These are phyloP conservation scores for Allygus modestus DNA, from an alignment of 2,888 invertebrate genomes.

Conservation along the genomic window DNA sequence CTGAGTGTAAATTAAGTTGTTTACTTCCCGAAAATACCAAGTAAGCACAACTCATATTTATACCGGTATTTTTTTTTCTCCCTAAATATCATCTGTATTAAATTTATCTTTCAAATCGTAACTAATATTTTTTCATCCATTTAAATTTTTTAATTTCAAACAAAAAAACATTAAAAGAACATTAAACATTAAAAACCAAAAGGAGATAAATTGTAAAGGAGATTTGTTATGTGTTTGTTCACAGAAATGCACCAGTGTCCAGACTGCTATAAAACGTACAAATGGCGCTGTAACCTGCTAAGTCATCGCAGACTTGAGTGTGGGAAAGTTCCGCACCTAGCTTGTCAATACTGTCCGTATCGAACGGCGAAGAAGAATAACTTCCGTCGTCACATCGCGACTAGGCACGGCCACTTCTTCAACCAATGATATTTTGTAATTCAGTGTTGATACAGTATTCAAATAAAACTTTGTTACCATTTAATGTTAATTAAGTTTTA, in stretches of 20 bases:
- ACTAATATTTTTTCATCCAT: too few relatives aligned
- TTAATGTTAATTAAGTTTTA: too few relatives aligned
- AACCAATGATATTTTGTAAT: background rate
- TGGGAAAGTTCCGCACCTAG: background rate
- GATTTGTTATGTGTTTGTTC: background rate
- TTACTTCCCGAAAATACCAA: too few relatives aligned
- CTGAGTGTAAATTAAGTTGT: too few relatives aligned
- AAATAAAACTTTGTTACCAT: background rate
- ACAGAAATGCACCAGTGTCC: conserved; percentile 19
- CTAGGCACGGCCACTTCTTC: background rate
- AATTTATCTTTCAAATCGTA: too few relatives aligned
- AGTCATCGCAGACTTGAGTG: conserved; percentile 14
- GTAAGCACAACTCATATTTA: too few relatives aligned
- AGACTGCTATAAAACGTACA: background rate
- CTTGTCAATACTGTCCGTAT: background rate
- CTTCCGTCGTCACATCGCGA: conserved; percentile 6
- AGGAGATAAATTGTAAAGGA: too few relatives aligned
- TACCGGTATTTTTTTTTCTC: too few relatives aligned
- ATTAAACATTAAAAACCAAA: too few relatives aligned
- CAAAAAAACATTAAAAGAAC: too few relatives aligned
- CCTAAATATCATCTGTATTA: too few relatives aligned
- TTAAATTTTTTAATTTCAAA: too few relatives aligned
- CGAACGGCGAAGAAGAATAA: conserved; percentile 24
- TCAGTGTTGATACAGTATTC: background rate
- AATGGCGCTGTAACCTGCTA: conserved; percentile 14